Evolutionary conservation across 2,113 vertebrate genomes (phyloP), one percentile per base, ranked within the genome.

Genomic region (Sigmodon hispidus): DNA sequence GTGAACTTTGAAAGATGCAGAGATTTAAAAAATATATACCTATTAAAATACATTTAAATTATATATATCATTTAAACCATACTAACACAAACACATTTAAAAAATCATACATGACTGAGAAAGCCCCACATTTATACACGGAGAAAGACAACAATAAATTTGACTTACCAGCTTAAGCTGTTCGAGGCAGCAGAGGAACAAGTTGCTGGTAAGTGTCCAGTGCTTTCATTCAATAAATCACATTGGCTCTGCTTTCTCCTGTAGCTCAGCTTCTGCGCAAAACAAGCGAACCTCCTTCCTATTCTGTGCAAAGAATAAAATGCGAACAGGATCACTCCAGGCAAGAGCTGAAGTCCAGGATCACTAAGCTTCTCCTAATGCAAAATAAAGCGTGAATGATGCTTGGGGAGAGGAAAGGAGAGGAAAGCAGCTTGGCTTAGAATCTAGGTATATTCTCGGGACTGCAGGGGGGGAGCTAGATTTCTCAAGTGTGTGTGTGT

Each of bases 101-200:
- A 94, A 96, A 94, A 93, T 72, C 70, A 92, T 45, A 76, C 52
- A 89, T 57, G 69, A 61, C 52, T 70, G 29, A 92, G 59, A 75
- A 96, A 95, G 76, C 90, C 50, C 81, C 83, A 76, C 45, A 55
- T 90, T 86, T 81, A 85, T 85, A 73, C 59, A 69, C 0, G 13
- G 95, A 95, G 81, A 94, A 96, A 96, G 72, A 94, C 3, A 80
- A 93, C 12, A 90, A 81, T 97, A 96, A 97, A 98, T 73, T 69
- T 87, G 73, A 98, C 99, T 99, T 98, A 99, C 99, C 99, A 99
- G 98, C 98, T 99, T 96, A 99, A 98, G 96, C 97, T 99, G 81
- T 98, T 98, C 5, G 97, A 99, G 95, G 98, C 98, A 96, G 98
- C 98, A 84, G 40, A 93, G 95, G 93, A 96, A 97, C 97, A 98